A percentile compares a stretch with the other conserved stretches of the same genome.
These are phyloP conservation scores for Cerceris ruficornis DNA, from an alignment of 2,888 invertebrate genomes.

Conservation along the genomic window DNA sequence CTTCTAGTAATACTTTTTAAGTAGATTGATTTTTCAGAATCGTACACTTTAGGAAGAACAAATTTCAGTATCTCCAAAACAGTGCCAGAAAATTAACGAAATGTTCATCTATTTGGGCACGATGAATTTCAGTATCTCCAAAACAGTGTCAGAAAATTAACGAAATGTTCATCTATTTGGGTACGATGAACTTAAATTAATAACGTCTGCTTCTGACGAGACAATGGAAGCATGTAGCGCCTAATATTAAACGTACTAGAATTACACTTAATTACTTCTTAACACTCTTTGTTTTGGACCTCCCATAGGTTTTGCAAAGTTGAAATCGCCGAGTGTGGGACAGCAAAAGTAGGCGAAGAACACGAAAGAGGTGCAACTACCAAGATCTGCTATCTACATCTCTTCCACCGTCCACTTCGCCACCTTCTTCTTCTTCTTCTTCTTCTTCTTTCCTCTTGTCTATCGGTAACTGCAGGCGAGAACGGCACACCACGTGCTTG, in stretches of 20 bases:
- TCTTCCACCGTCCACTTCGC: slow-evolving; percentile 45
- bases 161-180: too few species aligned
- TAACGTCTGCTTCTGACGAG: too few species aligned
- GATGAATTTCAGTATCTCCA: too few species aligned
- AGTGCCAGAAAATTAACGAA: too few species aligned
- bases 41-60: too few species aligned
- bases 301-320: slow-evolving; percentile 54
- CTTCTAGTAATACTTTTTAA: too few species aligned
- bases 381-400: slow-evolving; percentile 70
- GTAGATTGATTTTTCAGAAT: too few species aligned
- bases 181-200: too few species aligned
- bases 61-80: too few species aligned
- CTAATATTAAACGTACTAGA: neutral
- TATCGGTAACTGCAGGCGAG: slow-evolving; percentile 53
- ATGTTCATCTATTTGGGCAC: too few species aligned
- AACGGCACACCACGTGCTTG: slow-evolving; percentile 65
- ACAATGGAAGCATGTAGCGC: too few species aligned
- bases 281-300: slow-evolving; percentile 66
- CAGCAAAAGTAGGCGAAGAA: slow-evolving; percentile 43
- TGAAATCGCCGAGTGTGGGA: slow-evolving; percentile 37
- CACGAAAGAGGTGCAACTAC: slow-evolving; percentile 59
- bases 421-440: slow-evolving; percentile 32
- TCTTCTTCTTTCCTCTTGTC: slow-evolving; percentile 31
- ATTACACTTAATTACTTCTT: slow-evolving; percentile 69
- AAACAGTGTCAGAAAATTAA: too few species aligned